Evolutionary conservation across 1,140 invertebrate species (phyloP).

Genomic region (Nylanderia fulva): DNA sequence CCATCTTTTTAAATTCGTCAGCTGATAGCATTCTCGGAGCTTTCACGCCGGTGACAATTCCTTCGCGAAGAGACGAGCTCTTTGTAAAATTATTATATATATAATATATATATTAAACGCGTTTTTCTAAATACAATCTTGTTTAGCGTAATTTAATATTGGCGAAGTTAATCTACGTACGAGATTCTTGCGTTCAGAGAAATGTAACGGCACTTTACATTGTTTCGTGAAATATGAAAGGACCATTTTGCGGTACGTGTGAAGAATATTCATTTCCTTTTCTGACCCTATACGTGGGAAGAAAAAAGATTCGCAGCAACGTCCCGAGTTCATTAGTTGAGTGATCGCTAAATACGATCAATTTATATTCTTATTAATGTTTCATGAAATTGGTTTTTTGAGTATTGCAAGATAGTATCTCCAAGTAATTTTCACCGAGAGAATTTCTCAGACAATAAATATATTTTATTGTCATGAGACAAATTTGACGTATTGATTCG

Average conservation of each 20-base stretch:
- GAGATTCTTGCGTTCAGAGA: background rate
- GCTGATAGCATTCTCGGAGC: background rate
- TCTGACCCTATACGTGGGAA: background rate
- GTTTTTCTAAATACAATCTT: background rate
- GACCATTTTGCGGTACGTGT: background rate
- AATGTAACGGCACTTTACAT: background rate
- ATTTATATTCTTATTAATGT: background rate
- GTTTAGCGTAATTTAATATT: background rate
- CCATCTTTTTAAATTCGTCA: background rate
- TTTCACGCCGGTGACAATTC: background rate
- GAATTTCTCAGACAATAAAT: background rate
- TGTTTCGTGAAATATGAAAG: slow-evolving; percentile 12
- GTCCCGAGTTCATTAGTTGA: background rate
- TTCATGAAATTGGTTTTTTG: background rate
- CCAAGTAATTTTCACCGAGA: background rate
- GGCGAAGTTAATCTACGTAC: background rate
- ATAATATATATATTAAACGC: no score
- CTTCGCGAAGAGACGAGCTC: background rate
- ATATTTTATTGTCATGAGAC: background rate
- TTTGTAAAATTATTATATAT: slow-evolving; percentile 11
- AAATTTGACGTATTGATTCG: background rate
- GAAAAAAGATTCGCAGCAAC: background rate
- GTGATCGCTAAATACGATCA: background rate
- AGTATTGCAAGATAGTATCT: background rate
- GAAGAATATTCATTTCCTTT: background rate